Conservation (phyloP, 2,113 vertebrate genomes). For the Orientallactaga bullata region DNA sequence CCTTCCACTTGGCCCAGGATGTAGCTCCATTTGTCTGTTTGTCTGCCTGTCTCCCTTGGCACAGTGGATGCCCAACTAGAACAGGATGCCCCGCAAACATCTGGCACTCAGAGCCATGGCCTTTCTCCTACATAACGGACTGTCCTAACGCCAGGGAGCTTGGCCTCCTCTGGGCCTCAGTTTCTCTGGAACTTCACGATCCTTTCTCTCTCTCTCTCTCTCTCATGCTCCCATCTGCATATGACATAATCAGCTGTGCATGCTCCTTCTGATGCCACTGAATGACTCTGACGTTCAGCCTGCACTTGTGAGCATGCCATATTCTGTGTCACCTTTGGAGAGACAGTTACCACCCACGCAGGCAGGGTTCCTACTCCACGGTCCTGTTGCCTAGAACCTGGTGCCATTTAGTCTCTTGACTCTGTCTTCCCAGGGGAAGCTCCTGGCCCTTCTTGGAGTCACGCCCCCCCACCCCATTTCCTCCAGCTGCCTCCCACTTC, state of each 20-base stretch:
- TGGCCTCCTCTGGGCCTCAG: background rate
- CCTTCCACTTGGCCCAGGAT: constrained; percentile 38
- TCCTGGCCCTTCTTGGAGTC: background rate
- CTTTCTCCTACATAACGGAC: background rate
- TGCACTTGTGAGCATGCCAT: background rate
- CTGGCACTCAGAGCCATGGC: background rate
- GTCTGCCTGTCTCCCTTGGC: constrained; percentile 26
- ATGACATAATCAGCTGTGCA: background rate
- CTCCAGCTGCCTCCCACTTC: background rate
- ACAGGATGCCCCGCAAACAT: constrained; percentile 11
- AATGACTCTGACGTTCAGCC: background rate
- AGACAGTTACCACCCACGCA: background rate
- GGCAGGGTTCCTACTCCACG: accelerated
- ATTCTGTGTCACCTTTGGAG: background rate
- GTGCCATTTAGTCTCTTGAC: background rate
- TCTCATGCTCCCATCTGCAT: background rate
- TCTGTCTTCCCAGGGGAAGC: background rate
- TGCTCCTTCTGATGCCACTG: background rate
- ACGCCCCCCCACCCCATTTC: background rate
- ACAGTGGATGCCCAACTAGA: background rate
- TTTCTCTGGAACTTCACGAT: constrained; percentile 32
- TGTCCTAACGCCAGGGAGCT: background rate
- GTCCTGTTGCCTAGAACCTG: background rate
- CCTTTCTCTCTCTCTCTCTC: background rate
- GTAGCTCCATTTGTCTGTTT: background rate